These are phyloP conservation scores for Heliornis fulica DNA, from an alignment of 2,113 vertebrate genomes.

Conservation along the genomic window DNA sequence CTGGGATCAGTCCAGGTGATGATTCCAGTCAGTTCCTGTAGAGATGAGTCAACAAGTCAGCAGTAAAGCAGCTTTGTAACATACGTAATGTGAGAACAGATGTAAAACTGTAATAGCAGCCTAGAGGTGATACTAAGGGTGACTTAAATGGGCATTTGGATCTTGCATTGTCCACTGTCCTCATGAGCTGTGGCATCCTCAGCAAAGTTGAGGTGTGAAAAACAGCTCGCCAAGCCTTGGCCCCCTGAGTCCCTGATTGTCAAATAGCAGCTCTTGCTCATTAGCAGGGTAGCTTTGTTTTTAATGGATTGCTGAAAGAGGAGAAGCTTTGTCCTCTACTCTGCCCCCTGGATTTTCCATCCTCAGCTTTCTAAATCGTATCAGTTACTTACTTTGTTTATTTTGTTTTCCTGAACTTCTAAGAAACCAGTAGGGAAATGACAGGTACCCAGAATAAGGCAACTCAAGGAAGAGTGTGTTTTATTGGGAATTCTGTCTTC, in stretches of 20 bases:
- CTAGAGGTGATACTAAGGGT: accelerated
- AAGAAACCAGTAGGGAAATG: background rate
- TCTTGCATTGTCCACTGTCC: background rate
- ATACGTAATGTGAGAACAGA: background rate
- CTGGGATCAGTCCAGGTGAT: conserved; percentile 38
- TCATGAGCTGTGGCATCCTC: accelerated
- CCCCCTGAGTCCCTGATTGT: background rate
- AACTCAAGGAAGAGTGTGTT: background rate
- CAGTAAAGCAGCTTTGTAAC: conserved; percentile 44
- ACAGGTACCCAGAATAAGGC: background rate
- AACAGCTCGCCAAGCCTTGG: background rate
- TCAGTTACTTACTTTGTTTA: background rate
- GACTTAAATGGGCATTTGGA: background rate
- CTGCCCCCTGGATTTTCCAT: background rate
- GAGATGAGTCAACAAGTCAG: conserved; percentile 27
- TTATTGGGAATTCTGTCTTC: background rate
- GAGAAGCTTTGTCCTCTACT: background rate
- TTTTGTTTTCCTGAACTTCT: background rate
- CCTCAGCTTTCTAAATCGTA: background rate
- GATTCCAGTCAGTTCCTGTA: conserved; percentile 1
- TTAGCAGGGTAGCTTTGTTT: background rate
- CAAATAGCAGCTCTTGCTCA: background rate
- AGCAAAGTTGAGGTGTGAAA: background rate
- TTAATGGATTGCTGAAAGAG: background rate
- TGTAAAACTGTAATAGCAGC: background rate